Conservation (phyloP, 1,140 invertebrate species). For the Saccostrea cuccullata region DNA sequence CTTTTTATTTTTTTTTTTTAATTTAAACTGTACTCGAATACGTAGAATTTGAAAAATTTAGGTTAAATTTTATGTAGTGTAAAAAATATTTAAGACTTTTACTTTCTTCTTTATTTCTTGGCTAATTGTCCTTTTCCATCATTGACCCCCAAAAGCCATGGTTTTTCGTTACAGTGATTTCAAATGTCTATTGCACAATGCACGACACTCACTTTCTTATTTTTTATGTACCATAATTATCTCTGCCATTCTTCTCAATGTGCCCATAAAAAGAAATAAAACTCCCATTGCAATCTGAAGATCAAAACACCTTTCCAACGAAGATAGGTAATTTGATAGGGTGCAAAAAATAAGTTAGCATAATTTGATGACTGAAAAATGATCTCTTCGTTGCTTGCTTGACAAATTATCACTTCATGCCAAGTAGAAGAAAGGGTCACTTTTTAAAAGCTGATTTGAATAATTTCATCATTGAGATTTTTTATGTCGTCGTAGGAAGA, state of each 20-base stretch:
- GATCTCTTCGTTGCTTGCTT: not conserved
- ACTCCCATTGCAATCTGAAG: conserved; percentile 22
- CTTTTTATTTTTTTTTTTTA: not conserved
- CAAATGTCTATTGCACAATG: conserved; percentile 24
- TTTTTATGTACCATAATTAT: conserved; percentile 36
- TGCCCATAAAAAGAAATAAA: conserved; percentile 26
- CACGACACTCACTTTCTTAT: conserved; percentile 14
- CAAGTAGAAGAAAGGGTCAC: conserved; percentile 21
- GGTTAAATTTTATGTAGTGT: not conserved
- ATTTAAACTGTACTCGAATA: not conserved
- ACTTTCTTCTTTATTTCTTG: not conserved
- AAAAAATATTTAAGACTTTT: not conserved
- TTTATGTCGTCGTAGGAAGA: not conserved
- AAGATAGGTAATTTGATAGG: conserved; percentile 24
- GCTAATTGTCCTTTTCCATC: not conserved
- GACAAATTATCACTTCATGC: conserved; percentile 25
- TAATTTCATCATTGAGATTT: conserved; percentile 28
- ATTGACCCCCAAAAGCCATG: not conserved
- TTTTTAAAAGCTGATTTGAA: conserved; percentile 8
- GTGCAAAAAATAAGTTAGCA: conserved; percentile 14
- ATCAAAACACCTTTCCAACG: conserved; percentile 26
- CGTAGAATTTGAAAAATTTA: conserved; percentile 13
- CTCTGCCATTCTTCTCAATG: not conserved
- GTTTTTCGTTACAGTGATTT: conserved; percentile 2
- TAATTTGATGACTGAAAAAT: conserved; percentile 35